A percentile compares a stretch with the other conserved stretches of the same genome.
Evolutionary conservation across 2,113 vertebrate species (phyloP).

Genomic region (Sebastes schlegelii): DNA sequence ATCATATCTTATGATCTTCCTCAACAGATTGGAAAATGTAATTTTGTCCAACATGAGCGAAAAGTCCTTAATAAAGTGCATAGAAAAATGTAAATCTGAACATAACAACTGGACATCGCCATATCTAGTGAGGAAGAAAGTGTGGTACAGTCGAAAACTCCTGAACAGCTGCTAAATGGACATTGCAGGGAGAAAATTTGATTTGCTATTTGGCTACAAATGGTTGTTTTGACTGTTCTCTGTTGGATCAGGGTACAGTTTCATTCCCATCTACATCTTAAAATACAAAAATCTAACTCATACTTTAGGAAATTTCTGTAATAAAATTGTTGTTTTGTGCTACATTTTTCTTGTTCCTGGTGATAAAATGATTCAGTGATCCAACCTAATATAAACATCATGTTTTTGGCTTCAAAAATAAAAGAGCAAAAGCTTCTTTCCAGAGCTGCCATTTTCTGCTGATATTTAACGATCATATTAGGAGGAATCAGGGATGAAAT

Average conservation of each 20-base stretch:
- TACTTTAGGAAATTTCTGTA: neutral
- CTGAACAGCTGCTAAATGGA: neutral
- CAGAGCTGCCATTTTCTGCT: neutral
- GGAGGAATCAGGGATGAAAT: neutral
- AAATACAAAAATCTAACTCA: neutral
- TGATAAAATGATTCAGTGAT: constrained; percentile 17
- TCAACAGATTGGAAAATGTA: too few relatives aligned
- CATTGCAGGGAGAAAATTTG: neutral
- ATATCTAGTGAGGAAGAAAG: neutral
- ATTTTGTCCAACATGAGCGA: neutral
- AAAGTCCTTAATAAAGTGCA: neutral
- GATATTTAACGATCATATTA: neutral
- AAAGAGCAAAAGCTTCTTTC: neutral
- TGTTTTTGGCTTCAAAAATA: neutral
- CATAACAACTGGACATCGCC: neutral
- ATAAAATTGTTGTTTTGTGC: neutral
- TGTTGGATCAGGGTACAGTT: neutral
- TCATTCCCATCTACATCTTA: neutral
- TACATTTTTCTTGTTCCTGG: neutral
- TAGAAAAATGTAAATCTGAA: neutral
- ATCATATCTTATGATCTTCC: neutral
- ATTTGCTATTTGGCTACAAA: neutral
- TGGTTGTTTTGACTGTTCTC: neutral
- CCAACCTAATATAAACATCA: neutral
- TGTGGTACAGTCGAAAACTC: neutral